Evolutionary conservation across 1,140 invertebrate species (phyloP), one percentile per base, ranked within the genome.

Genomic region (Achatina immaculata): DNA sequence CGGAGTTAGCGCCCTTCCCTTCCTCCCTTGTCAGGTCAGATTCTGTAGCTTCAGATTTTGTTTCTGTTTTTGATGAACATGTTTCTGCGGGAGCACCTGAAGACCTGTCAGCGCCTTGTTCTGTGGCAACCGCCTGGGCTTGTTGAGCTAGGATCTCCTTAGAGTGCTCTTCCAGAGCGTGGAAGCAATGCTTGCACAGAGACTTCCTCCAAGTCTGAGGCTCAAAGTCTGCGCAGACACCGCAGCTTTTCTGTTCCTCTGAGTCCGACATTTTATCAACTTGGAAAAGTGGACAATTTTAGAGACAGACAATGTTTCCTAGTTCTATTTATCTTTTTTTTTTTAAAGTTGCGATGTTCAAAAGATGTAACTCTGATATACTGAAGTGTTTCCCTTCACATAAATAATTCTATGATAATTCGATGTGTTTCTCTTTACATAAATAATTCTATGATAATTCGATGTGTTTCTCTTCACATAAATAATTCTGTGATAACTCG

Each of bases 181-280:
- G 86, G 75, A 91, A 91, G 80, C 90, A 91, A 81, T 91, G 90
- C 80, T 85, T 87, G 84, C 90, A 91, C 40, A 89, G 78, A 40
- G 84, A 89, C 78, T 89, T 90, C 36, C 89, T 82, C 88, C 89
- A 91, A 34, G 88, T 84, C 78, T 91, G 90, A 1, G 90, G 88
- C 82, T 91, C 89, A 82, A 91, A 91, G 36, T 82, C 85, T n/a
- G 75, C 80, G 82, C 90, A 91, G n/a, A 87, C 84, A 16, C 78
- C 66, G 76, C 87, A 87, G 36, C 82, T 83, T 9, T 80, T 74
- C 24, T 80, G 74, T 21, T 83, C 80, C 45, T 85, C 82, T 71
- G 82, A 72, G 51, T 55, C 55, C 4, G 1, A 45, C 34, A 58
- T 28, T 58, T 72, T 68, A 24, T 65, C 21, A 65, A 45, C 40